Base-by-base conservation (phyloP, 2,797 vertebrate genomes). In the Tamandua tetradactyla region DNA sequence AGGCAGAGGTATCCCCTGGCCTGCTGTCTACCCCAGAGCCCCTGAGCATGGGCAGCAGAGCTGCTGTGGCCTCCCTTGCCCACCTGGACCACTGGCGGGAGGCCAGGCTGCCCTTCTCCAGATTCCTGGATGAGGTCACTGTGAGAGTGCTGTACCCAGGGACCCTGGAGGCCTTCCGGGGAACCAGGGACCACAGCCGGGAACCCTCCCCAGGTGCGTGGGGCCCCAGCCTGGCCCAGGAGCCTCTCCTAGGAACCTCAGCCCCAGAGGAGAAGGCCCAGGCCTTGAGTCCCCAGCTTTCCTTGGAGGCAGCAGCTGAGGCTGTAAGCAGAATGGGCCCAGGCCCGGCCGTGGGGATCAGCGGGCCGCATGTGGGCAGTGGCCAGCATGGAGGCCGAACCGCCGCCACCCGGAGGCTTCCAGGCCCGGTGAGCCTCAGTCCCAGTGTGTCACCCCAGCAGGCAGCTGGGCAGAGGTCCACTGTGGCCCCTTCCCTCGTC, bases 111-210 rank as follows among this genome's bases (percentile, higher is more conserved):
- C 99, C 98, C 97, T 99, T 99, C 97, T 99, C 99, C 15, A 98
- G 99, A 96, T 99, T 99, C 98, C 98, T 99, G 82, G 99, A 99
- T 91, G 99, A 99, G 96, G 98, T 99, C 88, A 99, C 99, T 0
- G 97, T 98, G 95, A 98, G 99, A 84, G 99, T 99, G 59, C 96
- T 99, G 71, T 98, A 99, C 97, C 98, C 98, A 0, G 84, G 92
- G 42, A 98, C 97, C 72, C 93, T 98, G 74, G 98, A 98, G 84
- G 98, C 98, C 78, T 98, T 98, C 64, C 81, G 98, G 44, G 97
- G 93, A 0, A 97, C 93, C 88, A 97, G 97, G 94, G 97, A 97
- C 98, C 9, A n/a, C 84, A 30, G 90, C 97, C 74, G 97, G 64
- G 88, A 99, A 98, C 96, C 95, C 97, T 47, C 98, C 98, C 84